Evolutionary conservation across 2,797 vertebrate species (phyloP).

Genomic region (Poeciliopsis turneri): DNA sequence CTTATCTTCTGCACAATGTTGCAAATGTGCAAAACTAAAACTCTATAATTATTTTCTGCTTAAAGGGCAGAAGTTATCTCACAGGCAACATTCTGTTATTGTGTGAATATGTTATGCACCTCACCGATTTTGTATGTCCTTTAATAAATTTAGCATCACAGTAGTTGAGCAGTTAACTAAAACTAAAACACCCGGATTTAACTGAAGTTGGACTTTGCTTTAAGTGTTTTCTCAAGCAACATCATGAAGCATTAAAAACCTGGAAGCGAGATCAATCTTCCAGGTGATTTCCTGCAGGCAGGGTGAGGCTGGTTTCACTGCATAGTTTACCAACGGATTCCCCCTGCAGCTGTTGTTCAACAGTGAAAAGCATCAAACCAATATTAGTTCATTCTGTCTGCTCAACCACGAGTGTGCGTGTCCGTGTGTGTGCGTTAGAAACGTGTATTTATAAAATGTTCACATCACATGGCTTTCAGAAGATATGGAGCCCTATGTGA

Average conservation of each 20-base stretch:
- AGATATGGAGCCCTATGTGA: slow-evolving; percentile 36
- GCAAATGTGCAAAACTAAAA: not conserved
- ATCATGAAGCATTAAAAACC: slow-evolving; percentile 9
- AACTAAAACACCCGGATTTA: not conserved
- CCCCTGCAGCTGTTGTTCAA: slow-evolving; percentile 22
- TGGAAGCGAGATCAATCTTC: slow-evolving; percentile 3
- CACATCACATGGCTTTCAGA: slow-evolving; percentile 40
- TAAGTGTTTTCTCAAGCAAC: not conserved
- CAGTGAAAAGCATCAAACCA: slow-evolving; percentile 6
- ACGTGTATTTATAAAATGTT: slow-evolving; percentile 18
- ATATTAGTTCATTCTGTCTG: slow-evolving; percentile 5
- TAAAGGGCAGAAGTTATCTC: not conserved
- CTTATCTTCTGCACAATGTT: not conserved
- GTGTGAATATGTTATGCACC: not conserved
- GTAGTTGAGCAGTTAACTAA: not conserved
- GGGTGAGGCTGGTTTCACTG: slow-evolving; percentile 26
- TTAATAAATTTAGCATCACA: not conserved
- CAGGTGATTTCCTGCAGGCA: slow-evolving; percentile 25
- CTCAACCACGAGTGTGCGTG: not conserved
- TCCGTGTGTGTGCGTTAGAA: slow-evolving; percentile 10
- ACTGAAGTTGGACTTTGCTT: not conserved
- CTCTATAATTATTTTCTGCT: not conserved
- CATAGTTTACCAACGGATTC: slow-evolving; percentile 22
- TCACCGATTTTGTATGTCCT: not conserved
- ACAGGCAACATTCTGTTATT: not conserved